Evolutionary conservation across 2,113 vertebrate species (phyloP).

Genomic region (Actenoides hombroni): DNA sequence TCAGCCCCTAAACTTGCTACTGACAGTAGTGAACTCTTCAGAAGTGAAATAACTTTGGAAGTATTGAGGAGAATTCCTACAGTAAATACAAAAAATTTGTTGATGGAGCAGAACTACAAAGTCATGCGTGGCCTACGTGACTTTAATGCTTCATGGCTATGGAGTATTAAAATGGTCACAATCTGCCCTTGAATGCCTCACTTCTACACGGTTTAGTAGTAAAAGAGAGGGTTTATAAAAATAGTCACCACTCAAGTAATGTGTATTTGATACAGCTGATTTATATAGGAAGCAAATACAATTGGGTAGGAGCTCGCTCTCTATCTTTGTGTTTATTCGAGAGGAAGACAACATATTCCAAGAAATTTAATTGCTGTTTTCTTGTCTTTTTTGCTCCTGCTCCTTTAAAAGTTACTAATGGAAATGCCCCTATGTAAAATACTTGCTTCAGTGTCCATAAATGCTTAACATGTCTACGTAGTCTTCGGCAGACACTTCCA

Average conservation of each 20-base stretch:
- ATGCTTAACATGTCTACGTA: fast-evolving
- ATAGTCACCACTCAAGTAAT: neutral
- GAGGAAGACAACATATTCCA: neutral
- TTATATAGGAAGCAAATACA: neutral
- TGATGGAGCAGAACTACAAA: neutral
- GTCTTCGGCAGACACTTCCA: neutral
- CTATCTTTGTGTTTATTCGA: neutral
- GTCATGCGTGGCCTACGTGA: neutral
- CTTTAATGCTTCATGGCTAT: neutral
- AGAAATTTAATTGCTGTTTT: neutral
- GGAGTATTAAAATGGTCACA: neutral
- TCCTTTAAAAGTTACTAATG: neutral
- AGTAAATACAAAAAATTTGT: neutral
- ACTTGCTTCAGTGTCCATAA: neutral
- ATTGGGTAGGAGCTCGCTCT: neutral
- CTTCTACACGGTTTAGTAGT: neutral
- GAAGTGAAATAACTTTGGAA: neutral
- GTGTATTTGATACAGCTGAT: neutral
- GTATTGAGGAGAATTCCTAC: neutral
- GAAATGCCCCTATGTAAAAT: neutral
- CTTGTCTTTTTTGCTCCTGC: neutral
- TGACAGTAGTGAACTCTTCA: neutral
- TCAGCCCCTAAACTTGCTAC: neutral
- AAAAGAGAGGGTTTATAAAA: neutral
- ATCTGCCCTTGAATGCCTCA: neutral